A percentile compares a stretch with the other conserved stretches of the same genome.
Evolutionary conservation across 1,140 invertebrate species (phyloP).

Genomic region (Arion vulgaris): DNA sequence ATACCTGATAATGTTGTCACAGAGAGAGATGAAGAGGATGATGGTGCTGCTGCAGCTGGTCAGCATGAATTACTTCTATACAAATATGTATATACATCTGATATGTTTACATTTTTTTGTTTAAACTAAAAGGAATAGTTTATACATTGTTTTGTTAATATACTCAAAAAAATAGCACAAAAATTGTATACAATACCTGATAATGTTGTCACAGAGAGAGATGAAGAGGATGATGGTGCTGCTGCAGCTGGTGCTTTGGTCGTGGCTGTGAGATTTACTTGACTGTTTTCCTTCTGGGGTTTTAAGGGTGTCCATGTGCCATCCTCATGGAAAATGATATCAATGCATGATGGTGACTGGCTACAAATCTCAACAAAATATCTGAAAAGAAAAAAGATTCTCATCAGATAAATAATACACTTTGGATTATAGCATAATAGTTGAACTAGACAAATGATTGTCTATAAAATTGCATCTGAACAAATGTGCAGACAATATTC

Average conservation of each 20-base stretch:
- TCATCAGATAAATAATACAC: too few species aligned
- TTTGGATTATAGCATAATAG: too few species aligned
- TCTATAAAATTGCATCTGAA: too few species aligned
- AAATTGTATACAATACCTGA: constrained; percentile 1
- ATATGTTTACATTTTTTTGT: too few species aligned
- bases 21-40: neutral
- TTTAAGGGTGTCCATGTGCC: constrained; percentile 88
- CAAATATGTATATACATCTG: too few species aligned
- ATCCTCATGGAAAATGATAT: constrained; percentile 91
- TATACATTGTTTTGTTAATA: too few species aligned
- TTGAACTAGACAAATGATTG: too few species aligned
- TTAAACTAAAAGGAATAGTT: too few species aligned
- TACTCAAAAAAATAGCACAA: too few species aligned
- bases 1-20: constrained; percentile 1
- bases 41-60: constrained; percentile 20
- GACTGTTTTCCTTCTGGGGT: constrained; percentile 71
- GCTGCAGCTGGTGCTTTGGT: constrained; percentile 17
- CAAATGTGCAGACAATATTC: too few species aligned
- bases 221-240: constrained; percentile 19
- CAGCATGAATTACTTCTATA: too few species aligned
- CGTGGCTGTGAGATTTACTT: constrained; percentile 56
- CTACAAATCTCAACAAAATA: constrained; percentile 68
- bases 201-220: neutral
- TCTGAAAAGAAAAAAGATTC: constrained; percentile 45
- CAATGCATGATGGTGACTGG: constrained; percentile 71